Base-by-base conservation (phyloP, 2,113 vertebrate species). In the Cranoglanis bouderius region DNA sequence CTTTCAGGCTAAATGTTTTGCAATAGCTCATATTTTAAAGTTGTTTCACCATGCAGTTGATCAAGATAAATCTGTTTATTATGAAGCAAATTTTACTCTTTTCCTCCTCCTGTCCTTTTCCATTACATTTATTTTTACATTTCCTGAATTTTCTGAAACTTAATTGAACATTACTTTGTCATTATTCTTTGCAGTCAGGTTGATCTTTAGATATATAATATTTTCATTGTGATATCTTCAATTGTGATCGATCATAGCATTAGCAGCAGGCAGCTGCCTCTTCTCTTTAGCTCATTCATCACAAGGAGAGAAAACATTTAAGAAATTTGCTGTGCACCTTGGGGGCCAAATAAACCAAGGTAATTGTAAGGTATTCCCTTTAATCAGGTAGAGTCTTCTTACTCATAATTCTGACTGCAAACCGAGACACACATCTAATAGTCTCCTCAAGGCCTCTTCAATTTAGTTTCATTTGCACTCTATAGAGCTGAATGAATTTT, bases 401-500 rank as follows among this genome's bases (percentile, higher is more conserved):
- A 7, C 59, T 53, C 43, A 13, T 65, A 49, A 65, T 49, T 74
- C 49, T 14, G 32, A 72, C 49, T 57, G 49, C 32, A 72, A 74
- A 74, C 21, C 85, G 80, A 85, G 6, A 59, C 40, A 21, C 75
- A 51, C 75, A 16, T 55, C 7, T 8, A 40, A 26, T 61, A 32
- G 81, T 57, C 61, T 57, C 70, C 88, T 84, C 86, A 55, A 74
- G 72, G 65, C 51, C 57, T 77, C 63, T 84, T 91, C 35, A 70
- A 16, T 84, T 82, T 38, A 43, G 87, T 81, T 89, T 91, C 72
- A 84, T 91, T 90, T 87, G 87, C 67, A 9, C 57, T 74, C 75
- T 87, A 67, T 90, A 89, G 89, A 91, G 90, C 91, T 72, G 85
- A 91, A 93, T 92, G 67, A 92, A 92, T 93, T 91, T 90, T 92